phyloP scores from a whole-genome alignment of 2,113 vertebrate species.

The Gymnocephalus cernua region DNA sequence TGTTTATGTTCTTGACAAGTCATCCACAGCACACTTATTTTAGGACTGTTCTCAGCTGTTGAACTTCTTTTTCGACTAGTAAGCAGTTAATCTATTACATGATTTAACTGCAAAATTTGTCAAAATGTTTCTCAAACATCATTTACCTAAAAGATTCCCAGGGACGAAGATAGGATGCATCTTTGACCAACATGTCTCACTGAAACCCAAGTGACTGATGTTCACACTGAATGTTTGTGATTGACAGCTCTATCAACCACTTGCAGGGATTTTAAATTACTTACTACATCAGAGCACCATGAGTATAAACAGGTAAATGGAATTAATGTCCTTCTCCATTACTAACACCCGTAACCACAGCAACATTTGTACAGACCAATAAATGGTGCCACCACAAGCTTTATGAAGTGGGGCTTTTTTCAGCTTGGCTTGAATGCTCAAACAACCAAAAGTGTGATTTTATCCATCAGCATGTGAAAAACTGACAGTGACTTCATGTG shows the following conservation, averaged over 20 bases:
- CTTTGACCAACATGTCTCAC: not conserved
- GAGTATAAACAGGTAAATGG: conserved; percentile 22
- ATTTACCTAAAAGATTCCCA: not conserved
- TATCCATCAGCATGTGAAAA: conserved; percentile 17
- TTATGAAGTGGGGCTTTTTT: not conserved
- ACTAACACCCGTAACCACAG: conserved; percentile 36
- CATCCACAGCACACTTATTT: conserved; percentile 17
- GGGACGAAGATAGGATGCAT: conserved; percentile 3
- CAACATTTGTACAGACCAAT: not conserved
- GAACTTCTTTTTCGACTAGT: not conserved
- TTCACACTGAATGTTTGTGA: conserved; percentile 7
- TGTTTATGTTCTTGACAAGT: conserved; percentile 43
- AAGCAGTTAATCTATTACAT: not conserved
- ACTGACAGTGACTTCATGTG: conserved; percentile 6
- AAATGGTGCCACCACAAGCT: not conserved
- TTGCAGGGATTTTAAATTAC: conserved; percentile 28
- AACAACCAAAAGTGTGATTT: conserved; percentile 38
- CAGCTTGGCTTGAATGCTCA: conserved; percentile 14
- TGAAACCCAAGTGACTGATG: conserved; percentile 11
- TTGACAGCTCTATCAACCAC: conserved; percentile 37
- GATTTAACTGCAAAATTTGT: not conserved
- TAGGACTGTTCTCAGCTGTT: not conserved
- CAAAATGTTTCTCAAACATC: not conserved
- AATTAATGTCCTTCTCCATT: conserved; percentile 28
- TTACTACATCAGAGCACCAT: conserved; percentile 4